A percentile compares a stretch with the other conserved stretches of the same genome.
Evolutionary conservation across 2,888 invertebrate genomes (phyloP).

Genomic region (Pycnomerus fuliginosus): DNA sequence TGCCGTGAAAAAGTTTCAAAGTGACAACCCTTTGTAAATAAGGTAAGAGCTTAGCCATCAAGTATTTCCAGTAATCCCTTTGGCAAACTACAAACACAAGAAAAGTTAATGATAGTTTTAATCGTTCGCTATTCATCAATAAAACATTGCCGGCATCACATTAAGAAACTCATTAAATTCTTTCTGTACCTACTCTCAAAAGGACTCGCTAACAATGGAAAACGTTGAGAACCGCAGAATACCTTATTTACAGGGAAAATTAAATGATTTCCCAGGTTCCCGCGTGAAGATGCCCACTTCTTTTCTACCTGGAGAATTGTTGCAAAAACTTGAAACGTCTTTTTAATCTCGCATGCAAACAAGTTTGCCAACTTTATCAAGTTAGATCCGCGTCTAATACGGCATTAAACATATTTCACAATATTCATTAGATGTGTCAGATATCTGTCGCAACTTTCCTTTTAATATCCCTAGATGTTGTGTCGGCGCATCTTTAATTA

Average conservation of each 20-base stretch:
- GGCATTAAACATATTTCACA: constrained; percentile 35
- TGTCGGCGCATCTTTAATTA: constrained; percentile 13
- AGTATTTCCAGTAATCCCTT: not conserved
- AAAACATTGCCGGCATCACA: constrained; percentile 31
- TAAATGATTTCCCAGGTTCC: constrained; percentile 39
- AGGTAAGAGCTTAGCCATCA: constrained; percentile 12
- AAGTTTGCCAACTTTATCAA: constrained; percentile 34
- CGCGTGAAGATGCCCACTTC: constrained; percentile 29
- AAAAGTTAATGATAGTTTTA: constrained; percentile 26
- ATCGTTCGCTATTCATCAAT: constrained; percentile 31
- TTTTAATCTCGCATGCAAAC: constrained; percentile 49
- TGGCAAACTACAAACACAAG: constrained; percentile 6
- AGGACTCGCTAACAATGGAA: constrained; percentile 26
- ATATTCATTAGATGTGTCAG: constrained; percentile 27
- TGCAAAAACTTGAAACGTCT: constrained; percentile 41
- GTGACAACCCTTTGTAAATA: constrained; percentile 4
- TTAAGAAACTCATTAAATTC: constrained; percentile 31
- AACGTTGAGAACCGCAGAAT: constrained; percentile 18
- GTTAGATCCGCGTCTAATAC: constrained; percentile 29
- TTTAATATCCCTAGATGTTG: constrained; percentile 17
- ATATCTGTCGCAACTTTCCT: constrained; percentile 16
- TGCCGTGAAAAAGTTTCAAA: constrained; percentile 9
- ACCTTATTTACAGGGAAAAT: constrained; percentile 37
- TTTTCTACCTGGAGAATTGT: constrained; percentile 34
- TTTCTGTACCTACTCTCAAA: constrained; percentile 26